A percentile compares a stretch with the other conserved stretches of the same genome.
Conservation (phyloP, 2,113 vertebrate species). For the Puffinus mauretanicus region DNA sequence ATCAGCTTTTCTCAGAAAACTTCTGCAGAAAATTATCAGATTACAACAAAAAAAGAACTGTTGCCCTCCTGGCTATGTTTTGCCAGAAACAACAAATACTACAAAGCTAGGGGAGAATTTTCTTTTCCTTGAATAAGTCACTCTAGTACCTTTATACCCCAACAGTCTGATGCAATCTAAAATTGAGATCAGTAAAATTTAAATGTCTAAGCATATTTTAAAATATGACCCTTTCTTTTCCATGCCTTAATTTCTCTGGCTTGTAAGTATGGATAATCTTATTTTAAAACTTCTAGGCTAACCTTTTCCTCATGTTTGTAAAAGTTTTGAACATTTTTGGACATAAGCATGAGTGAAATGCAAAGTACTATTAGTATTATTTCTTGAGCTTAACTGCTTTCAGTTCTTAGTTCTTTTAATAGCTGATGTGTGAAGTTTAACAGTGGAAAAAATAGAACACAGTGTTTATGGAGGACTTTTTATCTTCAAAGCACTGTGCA, state of each 20-base stretch:
- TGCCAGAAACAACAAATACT: background rate
- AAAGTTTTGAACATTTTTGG: background rate
- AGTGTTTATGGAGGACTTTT: slow-evolving; percentile 24
- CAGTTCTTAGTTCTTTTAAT: background rate
- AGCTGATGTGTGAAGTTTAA: slow-evolving; percentile 2
- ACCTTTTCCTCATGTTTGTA: background rate
- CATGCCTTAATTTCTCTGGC: background rate
- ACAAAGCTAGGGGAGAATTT: background rate
- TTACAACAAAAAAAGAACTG: background rate
- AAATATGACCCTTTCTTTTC: background rate
- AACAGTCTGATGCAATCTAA: background rate
- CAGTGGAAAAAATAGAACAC: background rate
- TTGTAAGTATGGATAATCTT: background rate
- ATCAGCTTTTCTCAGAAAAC: background rate
- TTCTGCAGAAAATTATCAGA: background rate
- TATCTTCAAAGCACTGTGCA: slow-evolving; percentile 4
- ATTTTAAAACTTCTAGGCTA: background rate
- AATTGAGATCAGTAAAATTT: background rate
- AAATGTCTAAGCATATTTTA: background rate
- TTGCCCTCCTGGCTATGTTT: background rate
- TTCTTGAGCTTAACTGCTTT: background rate
- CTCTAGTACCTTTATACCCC: background rate
- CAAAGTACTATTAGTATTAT: background rate
- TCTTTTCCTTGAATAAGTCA: background rate
- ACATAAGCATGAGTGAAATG: background rate